phyloP scores from a whole-genome alignment of 2,113 vertebrate genomes.

The Serranochromis macrocephalus region DNA sequence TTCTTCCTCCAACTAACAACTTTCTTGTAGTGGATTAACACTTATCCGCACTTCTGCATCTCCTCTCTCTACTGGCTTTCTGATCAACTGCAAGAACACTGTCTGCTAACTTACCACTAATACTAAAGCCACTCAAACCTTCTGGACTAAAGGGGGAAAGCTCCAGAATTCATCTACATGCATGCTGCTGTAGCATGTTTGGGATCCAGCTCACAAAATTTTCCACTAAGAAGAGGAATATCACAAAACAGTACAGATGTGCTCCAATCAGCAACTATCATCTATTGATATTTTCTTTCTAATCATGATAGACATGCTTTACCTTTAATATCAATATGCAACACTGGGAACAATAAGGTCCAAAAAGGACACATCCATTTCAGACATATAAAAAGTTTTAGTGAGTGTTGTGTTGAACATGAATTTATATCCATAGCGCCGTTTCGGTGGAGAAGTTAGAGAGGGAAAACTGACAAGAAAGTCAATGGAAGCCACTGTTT shows the following conservation, averaged over 20 bases:
- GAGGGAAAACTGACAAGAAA: slow-evolving; percentile 37
- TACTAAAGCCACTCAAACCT: slow-evolving; percentile 63
- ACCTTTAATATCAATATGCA: slow-evolving; percentile 73
- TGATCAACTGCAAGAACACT: slow-evolving; percentile 67
- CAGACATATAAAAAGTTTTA: background rate
- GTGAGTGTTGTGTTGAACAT: background rate
- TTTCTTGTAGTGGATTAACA: slow-evolving; percentile 75
- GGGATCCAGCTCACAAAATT: slow-evolving; percentile 56
- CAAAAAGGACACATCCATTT: background rate
- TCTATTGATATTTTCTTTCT: slow-evolving; percentile 64
- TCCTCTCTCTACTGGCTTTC: slow-evolving; percentile 67
- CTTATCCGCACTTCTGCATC: slow-evolving; percentile 57
- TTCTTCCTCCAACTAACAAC: slow-evolving; percentile 59
- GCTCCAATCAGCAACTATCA: slow-evolving; percentile 50
- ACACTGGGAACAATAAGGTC: slow-evolving; percentile 59
- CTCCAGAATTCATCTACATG: slow-evolving; percentile 74
- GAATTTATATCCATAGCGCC: background rate
- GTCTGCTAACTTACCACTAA: slow-evolving; percentile 72
- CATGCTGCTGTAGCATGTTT: slow-evolving; percentile 78
- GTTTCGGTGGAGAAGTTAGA: background rate
- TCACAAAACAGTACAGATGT: slow-evolving; percentile 34
- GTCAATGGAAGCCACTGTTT: slow-evolving; percentile 67
- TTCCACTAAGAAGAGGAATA: slow-evolving; percentile 57
- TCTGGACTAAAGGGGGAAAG: slow-evolving; percentile 67
- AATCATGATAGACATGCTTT: slow-evolving; percentile 67